Percentiles rank a stretch among this genome's conserved stretches.
phyloP scores from a whole-genome alignment of 1,140 invertebrate genomes.

The Microplitis demolitor region DNA sequence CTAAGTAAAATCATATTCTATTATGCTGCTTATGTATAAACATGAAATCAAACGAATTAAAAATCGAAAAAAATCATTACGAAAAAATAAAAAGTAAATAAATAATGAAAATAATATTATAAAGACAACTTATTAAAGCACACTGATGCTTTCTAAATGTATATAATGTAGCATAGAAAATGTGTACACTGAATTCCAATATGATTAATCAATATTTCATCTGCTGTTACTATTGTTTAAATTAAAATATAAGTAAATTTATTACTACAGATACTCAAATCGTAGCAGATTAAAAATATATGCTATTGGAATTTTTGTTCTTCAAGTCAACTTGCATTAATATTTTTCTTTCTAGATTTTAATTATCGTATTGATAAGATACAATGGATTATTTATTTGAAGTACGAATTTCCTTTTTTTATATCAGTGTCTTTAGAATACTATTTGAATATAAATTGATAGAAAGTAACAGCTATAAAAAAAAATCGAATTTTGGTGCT shows the following conservation, averaged over 20 bases:
- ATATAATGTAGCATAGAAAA: constrained; percentile 56
- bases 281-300: no score
- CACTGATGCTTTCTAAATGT: constrained; percentile 46
- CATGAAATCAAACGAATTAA: constrained; percentile 21
- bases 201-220: constrained; percentile 20
- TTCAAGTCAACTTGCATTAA: constrained; percentile 4
- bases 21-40: constrained; percentile 19
- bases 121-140: constrained; percentile 28
- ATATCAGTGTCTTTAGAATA: constrained; percentile 3
- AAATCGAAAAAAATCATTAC: constrained; percentile 31
- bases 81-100: constrained; percentile 30
- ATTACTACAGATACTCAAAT: background rate
- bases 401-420: background rate
- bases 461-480: background rate
- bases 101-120: constrained; percentile 30
- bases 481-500: constrained; percentile 16
- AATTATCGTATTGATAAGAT: background rate
- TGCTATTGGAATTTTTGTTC: constrained; percentile 5
- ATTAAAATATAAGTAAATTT: background rate
- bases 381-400: background rate
- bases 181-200: constrained; percentile 26
- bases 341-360: background rate
- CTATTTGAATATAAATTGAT: background rate
- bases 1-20: constrained; percentile 32
- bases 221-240: constrained; percentile 10